phyloP scores from a whole-genome alignment of 2,797 vertebrate genomes.

The Fistularia tabacaria region DNA sequence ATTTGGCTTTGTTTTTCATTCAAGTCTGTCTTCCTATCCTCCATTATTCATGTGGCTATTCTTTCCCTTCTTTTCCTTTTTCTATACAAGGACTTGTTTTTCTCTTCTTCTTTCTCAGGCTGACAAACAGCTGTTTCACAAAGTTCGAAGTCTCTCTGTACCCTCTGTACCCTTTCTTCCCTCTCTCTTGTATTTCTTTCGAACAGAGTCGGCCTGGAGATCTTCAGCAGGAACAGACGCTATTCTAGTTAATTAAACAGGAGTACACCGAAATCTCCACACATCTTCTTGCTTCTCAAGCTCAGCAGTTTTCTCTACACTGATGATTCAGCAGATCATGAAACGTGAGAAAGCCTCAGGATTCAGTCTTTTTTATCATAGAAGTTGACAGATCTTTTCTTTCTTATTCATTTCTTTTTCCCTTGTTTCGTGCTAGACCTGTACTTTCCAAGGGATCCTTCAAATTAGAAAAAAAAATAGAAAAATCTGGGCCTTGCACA shows the following conservation, averaged over 20 bases:
- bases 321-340: constrained; percentile 30
- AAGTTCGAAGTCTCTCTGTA: no score
- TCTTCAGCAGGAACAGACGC: not conserved
- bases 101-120: not conserved
- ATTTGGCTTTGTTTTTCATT: constrained; percentile 3
- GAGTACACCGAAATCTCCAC: constrained; percentile 19
- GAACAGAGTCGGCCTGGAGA: constrained; percentile 1
- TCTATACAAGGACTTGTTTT: constrained; percentile 1
- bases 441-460: no score
- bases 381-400: no score
- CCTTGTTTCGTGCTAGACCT: no score
- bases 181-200: not conserved
- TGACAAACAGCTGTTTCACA: not conserved
- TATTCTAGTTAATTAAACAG: constrained; percentile 28
- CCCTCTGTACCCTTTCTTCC: constrained; percentile 5
- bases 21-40: constrained; percentile 1
- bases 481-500: no score
- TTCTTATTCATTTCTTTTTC: no score
- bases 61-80: not conserved
- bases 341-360: constrained; percentile 1
- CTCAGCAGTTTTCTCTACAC: constrained; percentile 25
- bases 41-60: constrained; percentile 19
- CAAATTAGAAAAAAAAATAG: no score
- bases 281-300: no score
- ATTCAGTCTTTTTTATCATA: not conserved